Base-by-base conservation (phyloP, 2,888 invertebrate species). In the Colletes collaris region DNA sequence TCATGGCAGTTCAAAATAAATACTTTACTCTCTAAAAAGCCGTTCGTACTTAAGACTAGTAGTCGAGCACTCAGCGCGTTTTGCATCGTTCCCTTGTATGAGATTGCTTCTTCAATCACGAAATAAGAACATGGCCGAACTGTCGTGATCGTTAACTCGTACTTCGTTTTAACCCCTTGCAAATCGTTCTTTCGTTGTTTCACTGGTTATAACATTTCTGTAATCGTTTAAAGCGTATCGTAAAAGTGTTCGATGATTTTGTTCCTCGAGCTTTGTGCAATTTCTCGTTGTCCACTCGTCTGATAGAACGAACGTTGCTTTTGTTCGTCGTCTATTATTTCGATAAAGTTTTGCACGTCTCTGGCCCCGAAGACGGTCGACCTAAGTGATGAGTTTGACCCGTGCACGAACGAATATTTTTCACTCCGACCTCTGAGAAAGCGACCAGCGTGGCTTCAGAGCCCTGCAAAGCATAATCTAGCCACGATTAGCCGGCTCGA, bases 111-210 rank as follows among this genome's bases (percentile, higher is more conserved):
- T 59, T 76, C 75, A 44, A 59, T 50, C 59, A 37, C 27, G 13
- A 49, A 53, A 46, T 11, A 27, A 46, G 40, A 46, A 60, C 37
- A 27, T 37, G 55, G 19, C 35, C 64, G 53, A 37, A 64, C 50
- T 16, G 37, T 16, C 58, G 52, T 19, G 40, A 60, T 66, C 67
- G 50, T 73, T 73, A 73, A 53, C 67, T 60, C 60, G 46, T 69
- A 69, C 60, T 27, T 27, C 27, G 27, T 27, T 27, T 27, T 27
- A 27, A 27, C 27, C 27, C 27, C 27, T 27, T 27, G 2, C 27
- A 27, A 27, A 27, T 27, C 27, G 27, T 27, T 27, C 27, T 27
- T 27, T 27, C 27, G 27, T 16, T 16, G 16, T 16, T 16, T 16
- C 16, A 2, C 27, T 27, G 27, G 27, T 27, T 27, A 27, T 27